These are phyloP conservation scores for Xerus inauris DNA, from an alignment of 2,113 vertebrate species.

Conservation along the genomic window DNA sequence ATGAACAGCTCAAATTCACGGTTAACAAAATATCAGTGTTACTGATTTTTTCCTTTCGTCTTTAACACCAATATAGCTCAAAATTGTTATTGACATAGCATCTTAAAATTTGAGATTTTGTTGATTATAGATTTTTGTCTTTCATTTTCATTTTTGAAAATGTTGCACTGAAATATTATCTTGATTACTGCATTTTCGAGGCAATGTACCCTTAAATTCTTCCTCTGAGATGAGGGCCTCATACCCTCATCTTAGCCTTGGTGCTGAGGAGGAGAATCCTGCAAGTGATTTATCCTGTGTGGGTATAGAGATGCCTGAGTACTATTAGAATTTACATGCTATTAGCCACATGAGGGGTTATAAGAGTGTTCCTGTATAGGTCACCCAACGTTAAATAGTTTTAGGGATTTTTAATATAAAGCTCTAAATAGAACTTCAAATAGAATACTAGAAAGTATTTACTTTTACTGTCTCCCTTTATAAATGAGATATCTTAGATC, in stretches of 20 bases:
- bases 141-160: slow-evolving; percentile 27
- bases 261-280: background rate
- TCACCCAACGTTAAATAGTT: background rate
- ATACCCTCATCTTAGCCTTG: background rate
- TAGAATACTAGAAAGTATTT: background rate
- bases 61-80: background rate
- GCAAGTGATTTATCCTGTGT: background rate
- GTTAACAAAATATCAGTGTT: background rate
- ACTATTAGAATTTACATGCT: background rate
- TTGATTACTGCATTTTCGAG: background rate
- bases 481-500: background rate
- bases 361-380: background rate
- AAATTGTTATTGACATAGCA: background rate
- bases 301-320: background rate
- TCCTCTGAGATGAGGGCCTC: background rate
- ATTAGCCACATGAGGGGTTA: background rate
- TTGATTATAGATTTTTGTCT: background rate
- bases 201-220: background rate
- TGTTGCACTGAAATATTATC: background rate
- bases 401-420: slow-evolving; percentile 7
- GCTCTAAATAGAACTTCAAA: background rate
- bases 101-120: slow-evolving; percentile 4
- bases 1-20: background rate
- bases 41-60: background rate
- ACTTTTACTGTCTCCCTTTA: background rate